Percentiles rank a stretch among this genome's conserved stretches.
phyloP scores from a whole-genome alignment of 1,140 invertebrate genomes.

The Vanessa tameamea region DNA sequence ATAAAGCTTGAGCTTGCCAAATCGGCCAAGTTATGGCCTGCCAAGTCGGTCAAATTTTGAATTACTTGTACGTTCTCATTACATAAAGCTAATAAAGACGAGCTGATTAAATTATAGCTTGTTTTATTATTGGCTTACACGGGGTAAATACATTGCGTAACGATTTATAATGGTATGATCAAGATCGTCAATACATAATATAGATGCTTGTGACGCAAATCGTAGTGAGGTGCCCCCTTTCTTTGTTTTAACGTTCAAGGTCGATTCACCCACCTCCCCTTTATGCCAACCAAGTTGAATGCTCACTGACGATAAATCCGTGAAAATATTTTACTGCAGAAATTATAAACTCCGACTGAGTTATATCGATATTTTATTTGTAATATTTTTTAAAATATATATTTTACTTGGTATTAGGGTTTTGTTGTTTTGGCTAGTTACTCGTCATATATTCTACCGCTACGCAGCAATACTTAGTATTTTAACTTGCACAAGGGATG shows the following conservation, averaged over 20 bases:
- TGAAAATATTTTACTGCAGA: not conserved
- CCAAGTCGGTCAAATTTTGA: constrained; percentile 2
- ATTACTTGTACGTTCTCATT: not conserved
- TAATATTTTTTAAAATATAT: too few relatives aligned
- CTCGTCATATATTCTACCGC: too few relatives aligned
- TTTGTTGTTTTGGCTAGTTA: too few relatives aligned
- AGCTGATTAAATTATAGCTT: not conserved
- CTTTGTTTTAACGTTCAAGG: constrained; percentile 48
- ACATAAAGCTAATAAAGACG: constrained; percentile 2
- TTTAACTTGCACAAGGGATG: too few relatives aligned
- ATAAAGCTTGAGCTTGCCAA: not conserved
- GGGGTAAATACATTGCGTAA: constrained; percentile 1
- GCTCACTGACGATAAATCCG: constrained; percentile 16
- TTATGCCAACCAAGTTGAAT: constrained; percentile 41
- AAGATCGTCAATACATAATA: constrained; percentile 14
- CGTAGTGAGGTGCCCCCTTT: constrained; percentile 21
- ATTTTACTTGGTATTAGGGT: too few relatives aligned
- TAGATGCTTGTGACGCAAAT: constrained; percentile 22
- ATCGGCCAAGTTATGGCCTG: constrained; percentile 9
- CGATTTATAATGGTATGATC: constrained; percentile 11
- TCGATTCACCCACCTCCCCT: constrained; percentile 28
- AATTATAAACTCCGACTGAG: not conserved
- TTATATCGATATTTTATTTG: not conserved
- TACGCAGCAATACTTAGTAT: too few relatives aligned
- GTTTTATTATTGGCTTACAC: constrained; percentile 2